Evolutionary conservation across 2,797 vertebrate genomes (phyloP).

Genomic region (Molothrus ater): DNA sequence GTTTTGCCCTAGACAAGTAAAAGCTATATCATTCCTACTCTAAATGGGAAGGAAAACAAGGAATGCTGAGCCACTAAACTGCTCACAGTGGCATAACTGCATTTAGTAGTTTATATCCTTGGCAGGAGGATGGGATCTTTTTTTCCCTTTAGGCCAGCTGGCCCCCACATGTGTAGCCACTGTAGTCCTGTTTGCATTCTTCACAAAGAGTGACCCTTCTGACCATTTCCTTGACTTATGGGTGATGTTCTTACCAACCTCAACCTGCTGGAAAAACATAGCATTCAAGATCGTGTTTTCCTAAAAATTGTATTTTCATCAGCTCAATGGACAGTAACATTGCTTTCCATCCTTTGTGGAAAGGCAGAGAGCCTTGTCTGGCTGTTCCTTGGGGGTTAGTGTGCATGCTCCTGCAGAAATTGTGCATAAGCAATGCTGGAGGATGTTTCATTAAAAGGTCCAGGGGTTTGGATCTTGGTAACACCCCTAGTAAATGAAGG

Average conservation of each 20-base stretch:
- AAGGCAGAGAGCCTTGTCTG: not conserved
- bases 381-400: not conserved
- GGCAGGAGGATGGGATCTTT: not conserved
- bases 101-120: not conserved
- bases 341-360: not conserved
- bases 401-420: not conserved
- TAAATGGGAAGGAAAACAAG: not conserved
- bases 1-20: not conserved
- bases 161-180: not conserved
- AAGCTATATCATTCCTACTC: not conserved
- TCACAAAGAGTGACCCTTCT: not conserved
- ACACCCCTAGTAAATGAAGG: not conserved
- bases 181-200: not conserved
- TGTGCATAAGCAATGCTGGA: not conserved
- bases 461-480: not conserved
- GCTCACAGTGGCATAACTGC: not conserved
- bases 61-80: rapidly evolving
- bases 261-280: not conserved
- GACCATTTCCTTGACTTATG: not conserved
- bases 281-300: not conserved
- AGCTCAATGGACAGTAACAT: not conserved
- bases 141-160: not conserved
- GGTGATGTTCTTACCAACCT: not conserved
- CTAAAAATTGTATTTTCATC: not conserved
- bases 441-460: not conserved